A percentile compares a stretch with the other conserved stretches of the same genome.
phyloP scores from a whole-genome alignment of 1,140 invertebrate genomes.

The Drosophila tropicalis region DNA sequence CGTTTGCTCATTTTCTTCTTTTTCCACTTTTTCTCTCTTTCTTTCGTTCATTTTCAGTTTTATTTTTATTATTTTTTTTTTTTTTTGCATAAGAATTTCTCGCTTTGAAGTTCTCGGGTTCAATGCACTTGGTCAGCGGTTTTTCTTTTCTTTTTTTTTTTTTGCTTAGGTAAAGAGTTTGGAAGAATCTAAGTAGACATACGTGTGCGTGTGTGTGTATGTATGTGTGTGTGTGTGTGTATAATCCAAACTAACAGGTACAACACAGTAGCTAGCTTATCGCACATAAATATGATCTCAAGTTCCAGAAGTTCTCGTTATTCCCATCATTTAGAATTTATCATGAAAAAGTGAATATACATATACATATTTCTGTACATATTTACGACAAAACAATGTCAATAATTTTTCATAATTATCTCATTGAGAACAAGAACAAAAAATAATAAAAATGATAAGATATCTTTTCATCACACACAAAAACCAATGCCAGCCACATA shows the following conservation, averaged over 20 bases:
- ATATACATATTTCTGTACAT: neutral
- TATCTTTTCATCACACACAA: slow-evolving; percentile 1
- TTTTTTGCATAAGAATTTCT: slow-evolving; percentile 79
- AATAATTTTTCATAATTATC: slow-evolving; percentile 11
- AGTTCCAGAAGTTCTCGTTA: neutral
- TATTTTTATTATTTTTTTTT: slow-evolving; percentile 29
- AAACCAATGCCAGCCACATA: neutral
- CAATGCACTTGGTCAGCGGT: slow-evolving; percentile 73
- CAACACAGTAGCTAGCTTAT: slow-evolving; percentile 3
- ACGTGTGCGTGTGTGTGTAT: neutral
- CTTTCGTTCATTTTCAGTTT: neutral
- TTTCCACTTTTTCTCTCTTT: neutral
- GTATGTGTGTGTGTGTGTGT: neutral
- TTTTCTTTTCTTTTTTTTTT: slow-evolving; percentile 44
- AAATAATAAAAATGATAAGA: slow-evolving; percentile 6
- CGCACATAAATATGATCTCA: slow-evolving; percentile 1
- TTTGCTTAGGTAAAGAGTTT: slow-evolving; percentile 22
- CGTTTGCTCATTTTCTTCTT: slow-evolving; percentile 42
- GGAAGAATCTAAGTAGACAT: slow-evolving; percentile 11
- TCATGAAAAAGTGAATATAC: neutral
- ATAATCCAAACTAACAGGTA: neutral
- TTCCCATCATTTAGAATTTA: neutral
- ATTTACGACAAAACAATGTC: neutral
- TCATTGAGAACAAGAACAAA: neutral
- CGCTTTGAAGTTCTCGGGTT: slow-evolving; percentile 68